Conservation (phyloP, 2,113 vertebrate species). For the Ameiurus melas region DNA sequence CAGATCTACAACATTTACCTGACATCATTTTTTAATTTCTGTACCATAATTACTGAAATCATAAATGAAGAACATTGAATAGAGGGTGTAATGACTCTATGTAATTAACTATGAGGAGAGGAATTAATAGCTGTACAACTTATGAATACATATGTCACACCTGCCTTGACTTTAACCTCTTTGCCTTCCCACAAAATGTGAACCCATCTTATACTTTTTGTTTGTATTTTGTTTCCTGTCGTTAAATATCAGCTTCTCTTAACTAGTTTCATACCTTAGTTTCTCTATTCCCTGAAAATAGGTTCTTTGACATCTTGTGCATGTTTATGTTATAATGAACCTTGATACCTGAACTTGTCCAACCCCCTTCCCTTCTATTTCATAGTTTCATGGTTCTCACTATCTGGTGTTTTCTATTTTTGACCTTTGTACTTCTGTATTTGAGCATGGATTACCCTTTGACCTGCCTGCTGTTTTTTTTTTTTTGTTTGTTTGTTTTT, state of each 20-base stretch:
- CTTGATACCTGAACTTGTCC: neutral
- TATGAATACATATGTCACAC: neutral
- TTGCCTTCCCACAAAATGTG: neutral
- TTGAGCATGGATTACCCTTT: neutral
- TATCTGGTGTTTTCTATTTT: neutral
- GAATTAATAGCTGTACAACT: neutral
- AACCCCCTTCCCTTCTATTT: too few relatives aligned
- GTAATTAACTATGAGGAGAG: neutral
- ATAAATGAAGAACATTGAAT: neutral
- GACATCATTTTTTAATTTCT: conserved; percentile 3
- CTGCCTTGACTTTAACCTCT: neutral
- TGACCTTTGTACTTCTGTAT: neutral
- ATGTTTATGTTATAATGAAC: neutral
- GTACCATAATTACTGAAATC: neutral
- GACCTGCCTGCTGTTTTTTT: neutral
- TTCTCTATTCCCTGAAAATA: neutral
- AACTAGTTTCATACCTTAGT: neutral
- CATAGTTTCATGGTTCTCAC: neutral
- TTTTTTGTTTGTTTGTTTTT: neutral
- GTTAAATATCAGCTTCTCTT: neutral
- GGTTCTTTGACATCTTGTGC: neutral
- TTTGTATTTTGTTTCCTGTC: neutral
- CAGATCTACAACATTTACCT: neutral
- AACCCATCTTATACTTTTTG: neutral
- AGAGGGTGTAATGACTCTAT: neutral